Evolutionary conservation across 2,113 vertebrate genomes (phyloP), one percentile per base, ranked within the genome.

Genomic region (Atlantisia rogersi): DNA sequence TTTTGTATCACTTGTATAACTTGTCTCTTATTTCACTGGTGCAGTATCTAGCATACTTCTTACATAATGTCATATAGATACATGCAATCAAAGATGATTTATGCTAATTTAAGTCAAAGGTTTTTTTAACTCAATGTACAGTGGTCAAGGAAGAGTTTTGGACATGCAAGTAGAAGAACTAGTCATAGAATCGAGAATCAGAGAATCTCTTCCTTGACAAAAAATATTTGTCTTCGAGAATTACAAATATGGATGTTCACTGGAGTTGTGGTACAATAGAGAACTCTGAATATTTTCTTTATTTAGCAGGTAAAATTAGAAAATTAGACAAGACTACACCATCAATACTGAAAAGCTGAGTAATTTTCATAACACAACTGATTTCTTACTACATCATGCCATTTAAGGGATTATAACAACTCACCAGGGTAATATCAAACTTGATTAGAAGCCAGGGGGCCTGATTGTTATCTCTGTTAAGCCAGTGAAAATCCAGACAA

Each of bases 401-500:
- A 56, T 94, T 96, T 90, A 95, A 87, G 77, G 82, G 92, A 96
- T 96, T 95, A 96, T 64, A 95, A 82, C 76, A 89, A 88, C 84
- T 95, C 87, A 28, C 84, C 77, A 94, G 87, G 89, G 78, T 90
- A 97, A 88, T 74, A 97, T 76, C 94, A 94, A 94, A 81, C 88
- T 91, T 96, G 93, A 97, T 97, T 97, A 94, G 92, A 97, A 97
- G 90, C 84, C 80, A 94, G 79, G 63, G 53, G 88, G 39, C 11
- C 76, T 92, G 90, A 96, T 3, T 90, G 88, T 82, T 93, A 95
- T 97, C 90, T 80, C 76, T 0, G 1, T 80, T 96, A 95, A 94
- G 24, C 53, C 82, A 88, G 60, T 37, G 56, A 82, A 96, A 94
- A 95, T 83, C 88, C 70, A 92, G 70, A 87, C 63, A 89, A 84